Evolutionary conservation across 1,140 invertebrate genomes (phyloP).

Genomic region (Coboldia fuscipes): DNA sequence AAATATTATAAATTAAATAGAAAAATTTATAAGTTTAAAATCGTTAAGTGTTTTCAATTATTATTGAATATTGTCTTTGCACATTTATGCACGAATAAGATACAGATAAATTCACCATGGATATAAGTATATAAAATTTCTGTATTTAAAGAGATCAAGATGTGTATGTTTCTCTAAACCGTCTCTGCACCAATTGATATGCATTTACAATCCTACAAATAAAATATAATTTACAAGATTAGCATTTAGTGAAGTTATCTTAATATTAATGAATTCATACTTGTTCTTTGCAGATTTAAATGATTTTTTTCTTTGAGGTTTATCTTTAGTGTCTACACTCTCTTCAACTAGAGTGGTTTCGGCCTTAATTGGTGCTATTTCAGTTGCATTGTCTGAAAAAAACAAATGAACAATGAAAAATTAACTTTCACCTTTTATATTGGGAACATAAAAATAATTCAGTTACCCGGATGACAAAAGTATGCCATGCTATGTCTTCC

Average conservation of each 20-base stretch:
- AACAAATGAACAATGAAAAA: neutral
- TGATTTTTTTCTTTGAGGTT: constrained; percentile 24
- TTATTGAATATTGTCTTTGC: no score
- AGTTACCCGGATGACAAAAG: constrained; percentile 51
- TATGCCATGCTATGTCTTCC: constrained; percentile 49
- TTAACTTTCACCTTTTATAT: constrained; percentile 1
- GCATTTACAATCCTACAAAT: constrained; percentile 33
- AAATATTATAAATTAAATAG: no score
- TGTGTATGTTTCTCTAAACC: constrained; percentile 43
- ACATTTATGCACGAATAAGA: no score
- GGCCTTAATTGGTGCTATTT: constrained; percentile 26
- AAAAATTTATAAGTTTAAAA: no score
- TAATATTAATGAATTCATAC: constrained; percentile 9
- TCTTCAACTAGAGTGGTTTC: constrained; percentile 18
- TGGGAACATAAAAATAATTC: constrained; percentile 13
- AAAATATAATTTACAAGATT: constrained; percentile 7
- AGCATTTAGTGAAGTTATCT: constrained; percentile 14
- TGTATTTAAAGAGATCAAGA: no score
- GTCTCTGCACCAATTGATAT: constrained; percentile 42
- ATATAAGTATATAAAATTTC: no score
- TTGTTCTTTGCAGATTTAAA: constrained; percentile 21
- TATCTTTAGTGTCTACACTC: constrained; percentile 21
- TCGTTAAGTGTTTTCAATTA: no score
- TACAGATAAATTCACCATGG: no score
- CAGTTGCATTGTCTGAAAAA: constrained; percentile 23